A percentile compares a stretch with the other conserved stretches of the same genome.
Conservation (phyloP, 1,140 invertebrate genomes). For the Lamellibrachia luymesi region DNA sequence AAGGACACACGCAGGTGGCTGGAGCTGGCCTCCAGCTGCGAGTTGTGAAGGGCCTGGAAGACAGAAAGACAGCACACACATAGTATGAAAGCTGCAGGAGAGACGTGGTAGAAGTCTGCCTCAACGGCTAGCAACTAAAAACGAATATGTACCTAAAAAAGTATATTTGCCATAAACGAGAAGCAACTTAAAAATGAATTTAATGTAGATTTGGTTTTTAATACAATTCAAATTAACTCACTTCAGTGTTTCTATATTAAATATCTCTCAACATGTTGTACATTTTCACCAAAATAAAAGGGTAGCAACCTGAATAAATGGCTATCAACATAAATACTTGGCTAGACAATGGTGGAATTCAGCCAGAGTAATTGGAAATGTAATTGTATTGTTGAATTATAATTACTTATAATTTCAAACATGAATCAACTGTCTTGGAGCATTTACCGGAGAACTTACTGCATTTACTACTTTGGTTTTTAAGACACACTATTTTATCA, state of each 20-base stretch:
- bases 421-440: no score
- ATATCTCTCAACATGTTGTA: no score
- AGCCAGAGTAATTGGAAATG: background rate
- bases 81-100: constrained; percentile 5
- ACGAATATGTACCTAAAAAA: background rate
- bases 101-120: background rate
- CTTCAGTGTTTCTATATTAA: no score
- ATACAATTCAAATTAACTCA: no score
- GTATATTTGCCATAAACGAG: background rate
- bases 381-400: background rate
- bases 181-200: background rate
- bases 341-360: background rate
- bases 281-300: no score
- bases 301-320: no score
- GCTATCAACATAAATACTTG: no score
- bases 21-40: constrained; percentile 56
- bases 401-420: background rate
- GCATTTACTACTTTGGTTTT: background rate
- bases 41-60: constrained; percentile 59
- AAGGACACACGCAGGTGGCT: constrained; percentile 61
- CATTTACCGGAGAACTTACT: no score
- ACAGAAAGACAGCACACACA: constrained; percentile 22
- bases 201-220: no score
- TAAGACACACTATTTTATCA: background rate
- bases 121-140: background rate